Evolutionary conservation across 2,888 invertebrate genomes (phyloP), one percentile per base, ranked within the genome.

Genomic region (Pandemis cinnamomeana): DNA sequence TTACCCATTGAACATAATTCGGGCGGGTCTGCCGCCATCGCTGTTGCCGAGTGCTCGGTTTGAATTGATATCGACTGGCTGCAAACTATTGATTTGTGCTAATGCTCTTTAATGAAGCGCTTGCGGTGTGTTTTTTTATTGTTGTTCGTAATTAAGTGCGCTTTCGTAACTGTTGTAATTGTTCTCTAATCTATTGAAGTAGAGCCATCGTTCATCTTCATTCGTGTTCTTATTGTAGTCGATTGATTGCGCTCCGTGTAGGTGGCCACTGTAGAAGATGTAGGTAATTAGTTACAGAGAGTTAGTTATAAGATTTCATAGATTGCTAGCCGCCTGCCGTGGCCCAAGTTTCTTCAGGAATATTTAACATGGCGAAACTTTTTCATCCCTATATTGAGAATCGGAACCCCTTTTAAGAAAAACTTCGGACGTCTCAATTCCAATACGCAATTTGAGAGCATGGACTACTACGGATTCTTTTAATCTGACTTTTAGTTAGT

Each of bases 1-100:
- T 93, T 93, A 92, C 91, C 92, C 89, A 92, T 92, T 89, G 92
- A 91, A 93, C 93, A 93, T 91, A 90, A 93, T 93, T 93, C 89
- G 93, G 93, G 93, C 91, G 93, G 92, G 82, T 83, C 87, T 82
- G 80, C 77, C 83, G 81, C 81, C 81, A 84, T 79, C 83, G 81
- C 87, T 86, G 90, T 84, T 85, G 84, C 85, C 82, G 88, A 88
- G 87, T 86, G 86, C 79, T 82, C 84, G 81, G 84, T 83, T 86
- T 82, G 80, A 87, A 89, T 88, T 87, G 86, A 86, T 87, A 86
- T 84, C 83, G 76, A 76, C 78, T 81, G 80, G 80, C 82, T 85
- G 80, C 82, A 82, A 81, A 80, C 72, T 76, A 77, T 75, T 76
- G 73, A 73, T 76, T 76, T 46, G 66, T 61, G 51, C 42, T 70